Evolutionary conservation across 2,888 invertebrate genomes (phyloP).

Genomic region (Spisula solida): DNA sequence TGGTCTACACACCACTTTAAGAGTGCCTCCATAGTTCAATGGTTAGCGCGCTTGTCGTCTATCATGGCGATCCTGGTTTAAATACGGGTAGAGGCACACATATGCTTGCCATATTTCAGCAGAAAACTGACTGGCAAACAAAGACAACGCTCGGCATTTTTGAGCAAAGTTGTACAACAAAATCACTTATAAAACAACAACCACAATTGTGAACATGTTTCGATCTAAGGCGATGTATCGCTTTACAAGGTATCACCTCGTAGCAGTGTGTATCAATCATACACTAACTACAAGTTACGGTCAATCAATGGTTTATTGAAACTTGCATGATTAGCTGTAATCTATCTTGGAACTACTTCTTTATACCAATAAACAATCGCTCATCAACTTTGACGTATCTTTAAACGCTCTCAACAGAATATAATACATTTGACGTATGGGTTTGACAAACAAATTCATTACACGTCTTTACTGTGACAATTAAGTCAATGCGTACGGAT

Average conservation of each 20-base stretch:
- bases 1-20: no score
- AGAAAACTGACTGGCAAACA: no score
- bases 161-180: no score
- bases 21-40: no score
- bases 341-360: constrained; percentile 3
- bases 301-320: background rate
- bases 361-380: background rate
- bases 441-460: background rate
- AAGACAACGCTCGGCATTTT: no score
- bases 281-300: background rate
- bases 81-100: no score
- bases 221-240: background rate
- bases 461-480: background rate
- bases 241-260: background rate
- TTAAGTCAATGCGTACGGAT: background rate
- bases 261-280: background rate
- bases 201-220: constrained; percentile 1
- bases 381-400: constrained; percentile 15
- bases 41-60: no score
- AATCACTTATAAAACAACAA: background rate
- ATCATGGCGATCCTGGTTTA: no score
- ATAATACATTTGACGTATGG: background rate
- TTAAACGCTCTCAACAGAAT: background rate
- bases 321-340: constrained; percentile 5
- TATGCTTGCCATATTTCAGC: no score